Evolutionary conservation across 2,888 invertebrate species (phyloP), one percentile per base, ranked within the genome.

Genomic region (Ceraclea dissimilis): DNA sequence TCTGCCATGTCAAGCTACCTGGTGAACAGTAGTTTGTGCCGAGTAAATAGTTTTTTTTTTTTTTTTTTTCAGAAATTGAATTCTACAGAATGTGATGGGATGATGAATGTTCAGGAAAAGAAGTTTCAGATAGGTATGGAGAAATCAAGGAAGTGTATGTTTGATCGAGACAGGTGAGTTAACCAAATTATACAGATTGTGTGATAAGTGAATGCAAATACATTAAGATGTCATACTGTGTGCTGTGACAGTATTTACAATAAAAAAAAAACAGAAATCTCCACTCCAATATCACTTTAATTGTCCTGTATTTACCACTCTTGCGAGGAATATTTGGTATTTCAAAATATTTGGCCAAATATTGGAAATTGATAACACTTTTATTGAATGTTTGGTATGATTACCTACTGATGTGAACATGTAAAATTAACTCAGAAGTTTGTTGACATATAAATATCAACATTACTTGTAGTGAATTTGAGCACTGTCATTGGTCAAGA

Each of bases 401-500:
- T 26, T 26, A 26, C 26, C 4, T 26, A 26, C 26, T n/a, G n/a
- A n/a, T n/a, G n/a, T n/a, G n/a, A n/a, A n/a, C n/a, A n/a, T n/a
- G n/a, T n/a, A n/a, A n/a, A n/a, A n/a, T n/a, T n/a, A n/a, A n/a
- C n/a, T n/a, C n/a, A n/a, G n/a, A n/a, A n/a, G n/a, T n/a, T n/a
- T n/a, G n/a, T n/a, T n/a, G n/a, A n/a, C n/a, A n/a, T n/a, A n/a
- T n/a, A n/a, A n/a, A n/a, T n/a, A n/a, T 26, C 26, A 26, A 6
- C 26, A 26, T 26, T 6, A 26, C 26, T 52, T 44, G n/a, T 17
- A 58, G 58, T 44, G 58, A 50, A 17, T 53, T 75, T 60, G 79
- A 81, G 63, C 79, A 83, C 64, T 81, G 84, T 63, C 83, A 84
- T 57, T 91, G 90, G 90, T 91, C 92, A 1, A 83, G 87, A 60